phyloP scores from a whole-genome alignment of 2,113 vertebrate species.

The Nesoenas mayeri region DNA sequence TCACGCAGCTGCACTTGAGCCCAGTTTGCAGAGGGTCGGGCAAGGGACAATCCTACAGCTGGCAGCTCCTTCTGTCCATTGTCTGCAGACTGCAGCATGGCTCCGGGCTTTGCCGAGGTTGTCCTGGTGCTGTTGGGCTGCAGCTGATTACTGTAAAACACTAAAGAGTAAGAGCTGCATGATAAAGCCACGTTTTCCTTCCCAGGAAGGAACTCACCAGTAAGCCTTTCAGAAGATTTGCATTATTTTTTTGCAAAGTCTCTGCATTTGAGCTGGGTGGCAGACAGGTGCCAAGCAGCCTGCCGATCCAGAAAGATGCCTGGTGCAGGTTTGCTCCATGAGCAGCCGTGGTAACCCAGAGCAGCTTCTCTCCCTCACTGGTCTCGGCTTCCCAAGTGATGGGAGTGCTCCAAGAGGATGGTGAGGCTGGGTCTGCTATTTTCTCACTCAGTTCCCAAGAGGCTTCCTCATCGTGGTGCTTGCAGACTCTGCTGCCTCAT shows the following conservation, averaged over 20 bases:
- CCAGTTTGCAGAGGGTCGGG: background rate
- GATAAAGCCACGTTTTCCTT: background rate
- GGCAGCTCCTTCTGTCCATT: background rate
- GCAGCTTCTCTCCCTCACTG: fast-evolving
- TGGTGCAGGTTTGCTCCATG: background rate
- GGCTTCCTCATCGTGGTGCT: background rate
- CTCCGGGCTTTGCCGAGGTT: background rate
- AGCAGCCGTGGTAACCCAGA: background rate
- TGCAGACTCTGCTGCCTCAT: background rate
- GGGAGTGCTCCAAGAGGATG: background rate
- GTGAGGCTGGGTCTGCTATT: background rate
- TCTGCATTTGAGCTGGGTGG: background rate
- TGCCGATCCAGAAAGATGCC: background rate
- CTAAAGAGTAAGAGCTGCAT: background rate
- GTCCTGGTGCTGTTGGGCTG: fast-evolving
- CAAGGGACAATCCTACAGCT: background rate
- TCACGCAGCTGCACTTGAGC: background rate
- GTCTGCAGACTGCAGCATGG: background rate
- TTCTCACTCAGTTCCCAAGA: background rate
- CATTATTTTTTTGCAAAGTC: background rate
- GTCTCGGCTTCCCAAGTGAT: background rate
- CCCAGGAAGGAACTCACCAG: background rate
- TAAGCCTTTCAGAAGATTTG: background rate
- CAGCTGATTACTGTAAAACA: background rate
- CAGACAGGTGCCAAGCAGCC: background rate